Conservation (phyloP, 2,113 vertebrate genomes). For the Orientallactaga bullata region DNA sequence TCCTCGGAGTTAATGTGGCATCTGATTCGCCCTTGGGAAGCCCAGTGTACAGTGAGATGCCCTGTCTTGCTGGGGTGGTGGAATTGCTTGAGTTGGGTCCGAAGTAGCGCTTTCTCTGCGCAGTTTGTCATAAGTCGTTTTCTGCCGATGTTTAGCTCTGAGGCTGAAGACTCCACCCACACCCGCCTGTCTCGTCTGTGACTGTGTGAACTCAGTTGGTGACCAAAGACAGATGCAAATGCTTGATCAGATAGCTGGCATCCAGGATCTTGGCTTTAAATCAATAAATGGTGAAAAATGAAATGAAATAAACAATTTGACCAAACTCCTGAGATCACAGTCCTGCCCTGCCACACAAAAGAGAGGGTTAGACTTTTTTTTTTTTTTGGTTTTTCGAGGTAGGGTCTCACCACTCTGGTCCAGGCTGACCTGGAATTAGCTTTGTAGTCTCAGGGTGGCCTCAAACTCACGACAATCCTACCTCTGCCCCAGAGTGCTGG, state of each 20-base stretch:
- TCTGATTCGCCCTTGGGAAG: constrained; percentile 5
- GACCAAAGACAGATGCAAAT: not conserved
- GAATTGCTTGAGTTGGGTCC: not conserved
- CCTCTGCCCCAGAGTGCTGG: no score
- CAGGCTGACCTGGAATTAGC: no score
- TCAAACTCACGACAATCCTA: no score
- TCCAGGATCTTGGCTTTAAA: not conserved
- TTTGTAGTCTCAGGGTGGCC: no score
- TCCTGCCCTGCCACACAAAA: not conserved
- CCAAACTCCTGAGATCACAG: not conserved
- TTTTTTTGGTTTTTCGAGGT: no score
- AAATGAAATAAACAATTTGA: not conserved
- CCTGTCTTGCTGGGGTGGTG: not conserved
- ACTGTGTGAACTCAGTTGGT: not conserved
- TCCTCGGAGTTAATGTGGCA: not conserved
- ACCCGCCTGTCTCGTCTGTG: not conserved
- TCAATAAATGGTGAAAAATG: not conserved
- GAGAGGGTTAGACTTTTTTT: constrained; percentile 17
- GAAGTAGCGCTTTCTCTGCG: not conserved
- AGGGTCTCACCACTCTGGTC: no score
- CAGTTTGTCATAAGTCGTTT: not conserved
- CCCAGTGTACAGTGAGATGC: not conserved
- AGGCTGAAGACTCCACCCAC: not conserved
- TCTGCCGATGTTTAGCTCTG: constrained; percentile 1
- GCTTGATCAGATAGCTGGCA: not conserved